Percentiles rank a stretch among this genome's conserved stretches.
Conservation (phyloP, 2,113 vertebrate genomes). For the Lycocorax pyrrhopterus region DNA sequence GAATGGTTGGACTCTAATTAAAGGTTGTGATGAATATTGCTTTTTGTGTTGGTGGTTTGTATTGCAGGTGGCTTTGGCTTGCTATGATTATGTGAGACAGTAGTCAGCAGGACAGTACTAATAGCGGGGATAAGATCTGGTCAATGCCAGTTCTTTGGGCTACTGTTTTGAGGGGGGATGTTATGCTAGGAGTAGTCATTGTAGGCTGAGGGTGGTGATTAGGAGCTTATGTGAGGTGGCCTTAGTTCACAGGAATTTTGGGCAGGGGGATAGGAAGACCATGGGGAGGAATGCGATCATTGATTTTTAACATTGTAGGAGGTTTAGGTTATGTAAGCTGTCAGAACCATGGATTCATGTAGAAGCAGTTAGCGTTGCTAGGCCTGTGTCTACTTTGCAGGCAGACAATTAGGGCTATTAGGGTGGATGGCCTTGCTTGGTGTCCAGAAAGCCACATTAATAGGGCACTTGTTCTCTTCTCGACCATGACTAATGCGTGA, state of each 20-base stretch:
- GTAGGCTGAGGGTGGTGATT: neutral
- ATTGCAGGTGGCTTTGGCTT: neutral
- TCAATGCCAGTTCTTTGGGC: neutral
- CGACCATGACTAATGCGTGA: neutral
- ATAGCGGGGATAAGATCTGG: neutral
- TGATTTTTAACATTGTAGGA: neutral
- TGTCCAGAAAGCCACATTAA: neutral
- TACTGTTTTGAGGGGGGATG: neutral
- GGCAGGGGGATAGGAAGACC: no score
- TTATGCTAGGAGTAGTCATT: neutral
- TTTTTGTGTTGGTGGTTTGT: neutral
- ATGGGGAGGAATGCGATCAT: neutral
- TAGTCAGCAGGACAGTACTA: neutral
- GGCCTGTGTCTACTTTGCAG: neutral
- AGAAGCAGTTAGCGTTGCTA: neutral
- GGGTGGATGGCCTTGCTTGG: rapidly evolving
- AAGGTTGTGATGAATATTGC: neutral
- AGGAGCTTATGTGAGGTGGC: neutral
- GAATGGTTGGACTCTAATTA: neutral
- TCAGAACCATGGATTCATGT: neutral
- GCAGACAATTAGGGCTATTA: neutral
- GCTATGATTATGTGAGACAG: neutral
- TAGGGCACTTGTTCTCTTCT: neutral
- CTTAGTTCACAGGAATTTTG: neutral
- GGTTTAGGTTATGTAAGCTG: neutral